phyloP scores from a whole-genome alignment of 2,888 invertebrate species.

The Liposcelis brunnea region DNA sequence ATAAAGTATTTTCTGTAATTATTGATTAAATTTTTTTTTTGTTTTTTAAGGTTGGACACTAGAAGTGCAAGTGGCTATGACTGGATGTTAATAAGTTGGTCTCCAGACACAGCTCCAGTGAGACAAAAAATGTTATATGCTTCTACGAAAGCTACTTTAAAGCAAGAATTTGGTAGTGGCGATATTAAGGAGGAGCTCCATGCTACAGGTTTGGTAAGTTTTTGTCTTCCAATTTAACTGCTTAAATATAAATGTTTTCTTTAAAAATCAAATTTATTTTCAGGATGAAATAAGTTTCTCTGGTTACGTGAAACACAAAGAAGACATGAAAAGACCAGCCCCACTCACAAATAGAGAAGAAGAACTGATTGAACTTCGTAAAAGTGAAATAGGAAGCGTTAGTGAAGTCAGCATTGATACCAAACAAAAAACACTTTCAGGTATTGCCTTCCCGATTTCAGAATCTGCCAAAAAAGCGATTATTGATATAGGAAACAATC shows the following conservation, averaged over 20 bases:
- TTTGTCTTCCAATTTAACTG: no score
- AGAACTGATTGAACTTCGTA: constrained; percentile 60
- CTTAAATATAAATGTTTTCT: no score
- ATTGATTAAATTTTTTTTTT: constrained; percentile 4
- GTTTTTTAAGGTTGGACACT: constrained; percentile 43
- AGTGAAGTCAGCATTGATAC: constrained; percentile 67
- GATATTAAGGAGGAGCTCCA: constrained; percentile 91
- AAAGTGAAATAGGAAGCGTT: constrained; percentile 41
- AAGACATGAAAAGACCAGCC: constrained; percentile 63
- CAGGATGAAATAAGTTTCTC: constrained; percentile 64
- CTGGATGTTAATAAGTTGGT: constrained; percentile 90
- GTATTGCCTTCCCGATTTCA: constrained; percentile 78
- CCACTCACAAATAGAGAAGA: constrained; percentile 81
- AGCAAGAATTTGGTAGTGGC: constrained; percentile 87
- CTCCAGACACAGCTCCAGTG: constrained; percentile 78
- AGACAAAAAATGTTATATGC: constrained; percentile 96
- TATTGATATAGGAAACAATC: constrained; percentile 47
- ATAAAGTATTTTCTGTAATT: background rate
- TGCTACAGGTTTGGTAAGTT: constrained; percentile 53
- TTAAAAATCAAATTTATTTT: no score
- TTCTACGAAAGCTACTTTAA: constrained; percentile 91
- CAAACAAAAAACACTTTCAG: constrained; percentile 76
- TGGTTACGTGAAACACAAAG: constrained; percentile 66
- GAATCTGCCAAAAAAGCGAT: constrained; percentile 62
- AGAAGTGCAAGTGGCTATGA: constrained; percentile 64